A percentile compares a stretch with the other conserved stretches of the same genome.
phyloP scores from a whole-genome alignment of 2,797 vertebrate species.

The Harpagifer antarcticus region DNA sequence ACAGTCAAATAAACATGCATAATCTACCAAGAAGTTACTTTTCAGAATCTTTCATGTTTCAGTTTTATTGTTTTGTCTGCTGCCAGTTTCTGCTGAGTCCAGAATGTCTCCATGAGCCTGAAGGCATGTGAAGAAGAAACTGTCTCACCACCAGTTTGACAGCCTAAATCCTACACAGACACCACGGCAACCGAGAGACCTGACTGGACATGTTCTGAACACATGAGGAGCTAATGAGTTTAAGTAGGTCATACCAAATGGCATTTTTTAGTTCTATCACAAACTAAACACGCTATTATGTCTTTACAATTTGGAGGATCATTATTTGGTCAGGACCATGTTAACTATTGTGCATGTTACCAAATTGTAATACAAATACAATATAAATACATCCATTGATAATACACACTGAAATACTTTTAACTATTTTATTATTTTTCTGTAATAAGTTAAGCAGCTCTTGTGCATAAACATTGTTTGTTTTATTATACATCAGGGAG shows the following conservation, averaged over 20 bases:
- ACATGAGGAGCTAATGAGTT: conserved; percentile 33
- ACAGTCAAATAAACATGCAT: conserved; percentile 40
- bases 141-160: conserved; percentile 46
- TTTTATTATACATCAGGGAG: background rate
- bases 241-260: background rate
- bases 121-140: conserved; percentile 47
- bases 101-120: conserved; percentile 13
- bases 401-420: background rate
- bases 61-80: conserved; percentile 22
- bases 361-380: no score
- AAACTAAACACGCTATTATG: background rate
- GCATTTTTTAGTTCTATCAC: background rate
- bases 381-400: background rate
- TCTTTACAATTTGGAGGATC: background rate
- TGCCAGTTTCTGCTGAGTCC: conserved; percentile 29
- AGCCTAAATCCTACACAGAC: conserved; percentile 35
- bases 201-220: conserved; percentile 49
- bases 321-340: background rate
- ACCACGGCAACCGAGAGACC: conserved; percentile 33
- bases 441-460: background rate
- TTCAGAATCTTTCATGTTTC: conserved; percentile 15
- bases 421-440: background rate
- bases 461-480: background rate
- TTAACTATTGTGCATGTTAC: background rate
- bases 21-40: conserved; percentile 20